Conservation (phyloP, 2,888 invertebrate species). For the Dendrolimus houi region DNA sequence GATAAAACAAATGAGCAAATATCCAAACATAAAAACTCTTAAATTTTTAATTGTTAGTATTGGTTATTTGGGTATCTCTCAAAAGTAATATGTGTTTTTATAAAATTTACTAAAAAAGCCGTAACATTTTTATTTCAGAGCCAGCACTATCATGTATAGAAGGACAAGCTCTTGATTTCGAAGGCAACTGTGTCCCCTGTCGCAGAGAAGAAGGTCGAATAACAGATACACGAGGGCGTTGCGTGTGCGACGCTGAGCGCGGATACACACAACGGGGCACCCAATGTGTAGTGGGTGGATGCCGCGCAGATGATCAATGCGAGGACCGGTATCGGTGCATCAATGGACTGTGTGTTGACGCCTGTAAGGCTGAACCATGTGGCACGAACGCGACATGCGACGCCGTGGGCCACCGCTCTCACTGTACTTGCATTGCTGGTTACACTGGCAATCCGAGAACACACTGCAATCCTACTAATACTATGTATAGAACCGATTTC, state of each 20-base stretch:
- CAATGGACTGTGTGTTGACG: slow-evolving; percentile 85
- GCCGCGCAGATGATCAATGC: slow-evolving; percentile 84
- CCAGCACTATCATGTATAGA: slow-evolving; percentile 83
- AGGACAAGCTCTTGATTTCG: slow-evolving; percentile 84
- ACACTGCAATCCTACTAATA: slow-evolving; percentile 78
- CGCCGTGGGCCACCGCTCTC: slow-evolving; percentile 84
- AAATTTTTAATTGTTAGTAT: too few species aligned
- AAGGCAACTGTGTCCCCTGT: slow-evolving; percentile 88
- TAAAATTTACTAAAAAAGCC: not conserved
- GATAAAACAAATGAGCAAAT: too few species aligned
- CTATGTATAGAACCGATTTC: slow-evolving; percentile 84
- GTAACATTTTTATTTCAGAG: slow-evolving; percentile 24
- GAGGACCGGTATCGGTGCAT: slow-evolving; percentile 86
- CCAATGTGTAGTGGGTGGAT: slow-evolving; percentile 86
- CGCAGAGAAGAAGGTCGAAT: slow-evolving; percentile 82
- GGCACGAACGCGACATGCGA: slow-evolving; percentile 87
- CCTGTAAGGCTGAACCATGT: slow-evolving; percentile 85
- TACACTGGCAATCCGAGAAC: slow-evolving; percentile 86
- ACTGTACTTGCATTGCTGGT: slow-evolving; percentile 86
- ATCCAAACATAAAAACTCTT: too few species aligned
- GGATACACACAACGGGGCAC: slow-evolving; percentile 87
- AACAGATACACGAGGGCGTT: slow-evolving; percentile 85
- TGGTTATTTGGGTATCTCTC: not conserved
- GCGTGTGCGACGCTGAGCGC: slow-evolving; percentile 87
- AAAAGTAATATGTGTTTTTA: not conserved